phyloP scores from a whole-genome alignment of 2,888 invertebrate genomes.

The Anticlea derivata region DNA sequence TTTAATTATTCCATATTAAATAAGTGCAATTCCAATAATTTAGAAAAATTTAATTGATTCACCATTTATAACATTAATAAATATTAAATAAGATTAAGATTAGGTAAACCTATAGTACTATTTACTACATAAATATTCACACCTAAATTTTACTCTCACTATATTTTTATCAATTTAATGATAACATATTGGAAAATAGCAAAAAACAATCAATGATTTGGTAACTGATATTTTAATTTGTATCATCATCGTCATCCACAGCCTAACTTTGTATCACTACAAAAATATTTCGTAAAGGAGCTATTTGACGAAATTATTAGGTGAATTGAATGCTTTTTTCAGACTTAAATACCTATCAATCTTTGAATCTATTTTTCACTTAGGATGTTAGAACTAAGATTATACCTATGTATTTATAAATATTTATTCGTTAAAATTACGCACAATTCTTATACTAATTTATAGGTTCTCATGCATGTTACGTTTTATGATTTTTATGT shows the following conservation, averaged over 20 bases:
- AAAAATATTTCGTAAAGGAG: too few species aligned
- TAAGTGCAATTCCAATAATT: conserved; percentile 53
- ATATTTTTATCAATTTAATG: conserved; percentile 40
- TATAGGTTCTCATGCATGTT: too few species aligned
- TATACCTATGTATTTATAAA: not conserved
- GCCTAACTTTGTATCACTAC: too few species aligned
- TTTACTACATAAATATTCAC: conserved; percentile 36
- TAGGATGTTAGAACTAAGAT: not conserved
- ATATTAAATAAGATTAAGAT: conserved; percentile 41
- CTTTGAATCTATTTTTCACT: not conserved
- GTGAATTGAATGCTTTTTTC: too few species aligned
- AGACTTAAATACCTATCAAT: too few species aligned
- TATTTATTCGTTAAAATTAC: not conserved
- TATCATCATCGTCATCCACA: too few species aligned
- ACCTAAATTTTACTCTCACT: conserved; percentile 49
- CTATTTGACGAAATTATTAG: too few species aligned
- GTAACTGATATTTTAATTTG: too few species aligned
- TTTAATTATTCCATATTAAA: conserved; percentile 57
- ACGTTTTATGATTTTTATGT: not conserved
- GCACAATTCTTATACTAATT: not conserved
- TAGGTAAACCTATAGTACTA: not conserved
- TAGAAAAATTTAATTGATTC: conserved; percentile 41
- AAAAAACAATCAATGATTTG: not conserved
- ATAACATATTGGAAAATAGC: conserved; percentile 14
- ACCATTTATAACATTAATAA: conserved; percentile 39